Conservation (phyloP, 2,797 vertebrate species). For the Tolypeutes matacus region DNA sequence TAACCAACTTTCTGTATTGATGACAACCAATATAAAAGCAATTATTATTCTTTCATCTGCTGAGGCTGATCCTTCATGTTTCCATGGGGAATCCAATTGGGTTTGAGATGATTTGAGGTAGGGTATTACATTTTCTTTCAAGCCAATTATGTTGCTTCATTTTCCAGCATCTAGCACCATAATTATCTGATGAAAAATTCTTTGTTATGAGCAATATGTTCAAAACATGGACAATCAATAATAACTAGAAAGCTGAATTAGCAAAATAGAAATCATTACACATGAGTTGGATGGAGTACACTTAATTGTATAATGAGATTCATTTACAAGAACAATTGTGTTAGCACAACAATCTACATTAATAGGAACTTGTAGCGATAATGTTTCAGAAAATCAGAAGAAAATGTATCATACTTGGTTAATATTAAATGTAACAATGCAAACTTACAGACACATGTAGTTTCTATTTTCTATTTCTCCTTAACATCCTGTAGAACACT, state of each 20-base stretch:
- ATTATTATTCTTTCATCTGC: slow-evolving; percentile 61
- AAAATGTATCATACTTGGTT: background rate
- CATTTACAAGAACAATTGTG: slow-evolving; percentile 14
- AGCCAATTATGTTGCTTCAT: slow-evolving; percentile 52
- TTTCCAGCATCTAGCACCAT: slow-evolving; percentile 26
- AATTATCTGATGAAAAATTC: slow-evolving; percentile 54
- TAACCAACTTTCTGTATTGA: slow-evolving; percentile 63
- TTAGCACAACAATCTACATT: background rate
- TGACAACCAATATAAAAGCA: slow-evolving; percentile 65
- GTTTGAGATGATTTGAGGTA: slow-evolving; percentile 8
- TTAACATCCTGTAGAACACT: background rate
- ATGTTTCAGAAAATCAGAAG: slow-evolving; percentile 47
- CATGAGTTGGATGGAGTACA: background rate
- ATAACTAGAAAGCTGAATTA: slow-evolving; percentile 57
- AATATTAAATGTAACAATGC: slow-evolving; percentile 15
- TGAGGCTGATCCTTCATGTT: slow-evolving; percentile 33
- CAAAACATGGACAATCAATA: slow-evolving; percentile 39
- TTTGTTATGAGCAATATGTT: slow-evolving; percentile 47
- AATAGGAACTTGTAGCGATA: background rate
- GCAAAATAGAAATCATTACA: slow-evolving; percentile 58
- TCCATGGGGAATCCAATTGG: slow-evolving; percentile 14
- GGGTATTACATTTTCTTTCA: slow-evolving; percentile 35
- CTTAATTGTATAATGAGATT: background rate
- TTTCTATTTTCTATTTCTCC: background rate
- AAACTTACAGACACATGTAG: background rate